Percentiles rank a stretch among this genome's conserved stretches.
Evolutionary conservation across 2,888 invertebrate genomes (phyloP).

Genomic region (Ernsta delagoae): DNA sequence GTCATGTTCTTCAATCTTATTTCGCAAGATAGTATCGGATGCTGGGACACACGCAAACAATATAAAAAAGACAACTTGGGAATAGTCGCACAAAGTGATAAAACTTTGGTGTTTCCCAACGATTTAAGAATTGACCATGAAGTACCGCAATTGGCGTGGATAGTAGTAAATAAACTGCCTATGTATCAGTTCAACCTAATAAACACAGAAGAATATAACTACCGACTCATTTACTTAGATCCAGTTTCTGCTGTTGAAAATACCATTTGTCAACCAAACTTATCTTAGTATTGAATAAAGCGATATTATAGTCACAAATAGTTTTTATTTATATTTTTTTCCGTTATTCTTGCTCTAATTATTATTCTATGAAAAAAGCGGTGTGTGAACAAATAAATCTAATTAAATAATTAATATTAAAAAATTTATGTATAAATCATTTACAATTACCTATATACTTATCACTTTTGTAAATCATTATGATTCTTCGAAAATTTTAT

Average conservation of each 20-base stretch:
- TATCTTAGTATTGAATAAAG: not conserved
- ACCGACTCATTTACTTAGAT: constrained; percentile 88
- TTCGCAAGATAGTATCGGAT: constrained; percentile 90
- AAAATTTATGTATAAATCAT: no score
- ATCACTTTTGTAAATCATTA: not conserved
- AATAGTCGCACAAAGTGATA: constrained; percentile 86
- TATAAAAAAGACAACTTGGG: constrained; percentile 87
- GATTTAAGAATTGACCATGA: constrained; percentile 91
- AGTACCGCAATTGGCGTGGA: constrained; percentile 89
- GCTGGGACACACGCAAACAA: constrained; percentile 92
- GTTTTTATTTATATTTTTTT: not conserved
- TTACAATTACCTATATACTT: no score
- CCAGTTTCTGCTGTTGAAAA: constrained; percentile 85
- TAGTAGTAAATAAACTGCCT: constrained; percentile 90
- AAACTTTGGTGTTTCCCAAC: constrained; percentile 91
- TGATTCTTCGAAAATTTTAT: not conserved
- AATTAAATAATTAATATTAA: no score
- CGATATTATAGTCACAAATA: not conserved
- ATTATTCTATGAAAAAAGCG: no score
- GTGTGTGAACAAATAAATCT: no score
- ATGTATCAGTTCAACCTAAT: constrained; percentile 89
- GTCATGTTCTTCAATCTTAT: constrained; percentile 93
- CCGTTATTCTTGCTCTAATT: no score
- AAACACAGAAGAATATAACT: constrained; percentile 88
- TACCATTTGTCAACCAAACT: constrained; percentile 86